Evolutionary conservation across 2,888 invertebrate genomes (phyloP).

Genomic region (Tolmerus cingulatus): DNA sequence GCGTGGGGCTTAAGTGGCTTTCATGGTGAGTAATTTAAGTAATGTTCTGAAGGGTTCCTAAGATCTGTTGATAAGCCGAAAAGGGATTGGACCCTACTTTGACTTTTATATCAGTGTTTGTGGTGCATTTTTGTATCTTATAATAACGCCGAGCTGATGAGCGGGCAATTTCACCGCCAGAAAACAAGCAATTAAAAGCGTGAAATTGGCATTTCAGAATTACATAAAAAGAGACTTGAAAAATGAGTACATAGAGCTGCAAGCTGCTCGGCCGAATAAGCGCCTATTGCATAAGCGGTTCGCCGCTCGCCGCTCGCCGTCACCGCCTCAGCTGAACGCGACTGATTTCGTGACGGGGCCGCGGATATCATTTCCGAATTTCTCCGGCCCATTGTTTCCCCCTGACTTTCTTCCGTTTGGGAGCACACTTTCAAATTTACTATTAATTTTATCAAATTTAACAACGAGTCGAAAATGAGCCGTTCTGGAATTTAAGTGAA

Average conservation of each 20-base stretch:
- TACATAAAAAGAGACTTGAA: constrained; percentile 2
- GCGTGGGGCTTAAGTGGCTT: background rate
- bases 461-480: constrained; percentile 33
- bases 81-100: background rate
- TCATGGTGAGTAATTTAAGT: background rate
- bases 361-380: background rate
- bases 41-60: background rate
- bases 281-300: background rate
- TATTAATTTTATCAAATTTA: constrained; percentile 38
- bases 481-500: constrained; percentile 28
- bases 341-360: background rate
- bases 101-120: background rate
- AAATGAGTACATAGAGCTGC: background rate
- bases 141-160: background rate
- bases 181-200: background rate
- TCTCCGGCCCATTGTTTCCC: constrained; percentile 25
- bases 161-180: background rate
- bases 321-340: background rate
- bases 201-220: constrained; percentile 17
- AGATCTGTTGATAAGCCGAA: background rate
- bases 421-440: constrained; percentile 37
- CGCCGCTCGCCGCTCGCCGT: background rate
- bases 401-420: constrained; percentile 25
- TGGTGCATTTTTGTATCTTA: background rate
- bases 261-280: background rate